phyloP scores from a whole-genome alignment of 2,888 invertebrate species.

The Cerceris ruficornis region DNA sequence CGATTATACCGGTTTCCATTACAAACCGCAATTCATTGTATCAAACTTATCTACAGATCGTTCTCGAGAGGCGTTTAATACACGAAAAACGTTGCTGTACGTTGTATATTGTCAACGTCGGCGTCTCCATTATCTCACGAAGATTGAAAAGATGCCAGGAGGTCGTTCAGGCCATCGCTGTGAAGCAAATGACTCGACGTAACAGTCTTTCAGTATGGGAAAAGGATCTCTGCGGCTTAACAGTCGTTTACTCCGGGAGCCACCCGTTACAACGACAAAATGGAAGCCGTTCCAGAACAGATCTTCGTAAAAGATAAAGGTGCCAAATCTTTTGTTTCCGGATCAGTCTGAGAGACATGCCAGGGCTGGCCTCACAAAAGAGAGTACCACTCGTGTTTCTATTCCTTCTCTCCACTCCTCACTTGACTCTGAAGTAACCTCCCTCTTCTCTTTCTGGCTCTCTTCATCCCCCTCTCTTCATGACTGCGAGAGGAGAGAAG shows the following conservation, averaged over 20 bases:
- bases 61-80: too few species aligned
- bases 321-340: conserved; percentile 73
- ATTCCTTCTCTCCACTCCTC: conserved; percentile 20
- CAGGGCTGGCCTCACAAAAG: conserved; percentile 50
- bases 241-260: conserved; percentile 22
- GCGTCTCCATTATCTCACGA: conserved; percentile 29
- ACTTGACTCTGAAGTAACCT: conserved; percentile 18
- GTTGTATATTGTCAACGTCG: conserved; percentile 33
- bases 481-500: conserved; percentile 18
- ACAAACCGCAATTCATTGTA: too few species aligned
- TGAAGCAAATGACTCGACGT: conserved; percentile 30
- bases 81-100: too few species aligned
- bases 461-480: not conserved
- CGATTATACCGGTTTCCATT: too few species aligned
- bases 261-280: conserved; percentile 26
- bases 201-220: conserved; percentile 13
- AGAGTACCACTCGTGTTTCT: conserved; percentile 55
- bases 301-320: conserved; percentile 66
- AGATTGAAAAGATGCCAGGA: conserved; percentile 52
- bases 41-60: too few species aligned
- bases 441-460: not conserved
- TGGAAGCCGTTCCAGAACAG: conserved; percentile 26
- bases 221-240: conserved; percentile 29
- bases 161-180: conserved; percentile 10
- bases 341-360: conserved; percentile 52